Evolutionary conservation across 1,140 invertebrate species (phyloP).

Genomic region (Latrodectus geometricus): DNA sequence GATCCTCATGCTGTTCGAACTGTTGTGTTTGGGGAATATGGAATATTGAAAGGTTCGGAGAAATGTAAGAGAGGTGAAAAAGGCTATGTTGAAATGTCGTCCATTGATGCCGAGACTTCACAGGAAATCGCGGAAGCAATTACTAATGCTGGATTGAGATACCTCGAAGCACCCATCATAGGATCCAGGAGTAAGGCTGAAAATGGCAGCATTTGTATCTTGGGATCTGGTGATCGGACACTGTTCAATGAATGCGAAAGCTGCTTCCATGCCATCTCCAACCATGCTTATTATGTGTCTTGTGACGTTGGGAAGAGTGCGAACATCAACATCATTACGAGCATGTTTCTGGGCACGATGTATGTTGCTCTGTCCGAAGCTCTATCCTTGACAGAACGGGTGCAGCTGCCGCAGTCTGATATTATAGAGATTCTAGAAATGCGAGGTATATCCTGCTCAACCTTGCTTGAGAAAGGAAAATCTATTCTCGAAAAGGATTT

Average conservation of each 20-base stretch:
- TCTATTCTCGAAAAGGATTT: constrained; percentile 86
- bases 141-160: constrained; percentile 87
- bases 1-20: constrained; percentile 91
- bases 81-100: constrained; percentile 97
- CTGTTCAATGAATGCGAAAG: constrained; percentile 93
- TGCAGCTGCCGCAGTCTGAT: constrained; percentile 88
- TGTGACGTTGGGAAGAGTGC: constrained; percentile 92
- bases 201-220: constrained; percentile 87
- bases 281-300: constrained; percentile 90
- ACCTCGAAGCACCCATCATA: constrained; percentile 83
- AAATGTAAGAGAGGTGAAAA: constrained; percentile 68
- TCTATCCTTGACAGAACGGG: constrained; percentile 91
- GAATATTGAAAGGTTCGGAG: constrained; percentile 4
- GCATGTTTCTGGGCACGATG: constrained; percentile 86
- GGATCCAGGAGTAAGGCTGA: constrained; percentile 90
- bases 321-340: constrained; percentile 93
- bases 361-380: constrained; percentile 90
- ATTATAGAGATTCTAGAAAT: constrained; percentile 89
- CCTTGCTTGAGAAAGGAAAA: constrained; percentile 86
- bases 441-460: constrained; percentile 83
- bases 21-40: not conserved
- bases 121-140: constrained; percentile 93
- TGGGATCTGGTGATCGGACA: constrained; percentile 87
- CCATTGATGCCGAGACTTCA: constrained; percentile 93
- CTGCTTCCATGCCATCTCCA: constrained; percentile 92